Base-by-base conservation (phyloP, 2,888 invertebrate species). In the Pteria penguin region DNA sequence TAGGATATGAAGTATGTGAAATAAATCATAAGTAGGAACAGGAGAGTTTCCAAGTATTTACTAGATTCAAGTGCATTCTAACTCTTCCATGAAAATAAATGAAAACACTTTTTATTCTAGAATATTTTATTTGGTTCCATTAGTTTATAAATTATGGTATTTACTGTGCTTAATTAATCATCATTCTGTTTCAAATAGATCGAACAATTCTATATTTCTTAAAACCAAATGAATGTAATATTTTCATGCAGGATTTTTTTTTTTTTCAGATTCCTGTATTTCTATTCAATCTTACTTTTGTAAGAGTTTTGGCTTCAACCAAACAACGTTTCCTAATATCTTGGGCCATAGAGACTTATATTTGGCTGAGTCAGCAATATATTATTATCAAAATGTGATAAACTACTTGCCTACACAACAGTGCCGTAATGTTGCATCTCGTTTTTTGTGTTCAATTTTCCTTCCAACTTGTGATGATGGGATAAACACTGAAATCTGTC, bases 391-490 rank as follows among this genome's bases (percentile, higher is more conserved):
- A 18, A 45, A 18, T 14, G 8, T 18, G 18, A 0, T 45, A 18
- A 45, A 18, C 45, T 45, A 0, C 11, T n/a, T n/a, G n/a, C 58
- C 22, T 1, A 36, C 33, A 14, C 26, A 45, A 3, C 11, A 24
- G 36, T 72, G 45, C 4, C n/a, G 29, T 18, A n/a, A 14, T 31
- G 8, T 57, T 14, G 5, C 32, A 4, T 18, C 4, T 22, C 24
- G 66, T 11, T 22, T 66, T 14, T 5, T 52, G 1, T 72, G 72
- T 66, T 31, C 4, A 11, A 31, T 54, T 1, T 52, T 60, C 29
- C 31, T 65, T 24, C 72, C 72, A 0, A 54, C 24, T 3, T 72
- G 72, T 72, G 57, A 57, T 8, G 63, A 65, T 45, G 72, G 72
- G 14, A 66, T 29, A 4, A 36, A 29, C 14, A 4, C 32, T n/a